These are phyloP conservation scores for Erithacus rubecula DNA, from an alignment of 2,797 vertebrate genomes.

Conservation along the genomic window DNA sequence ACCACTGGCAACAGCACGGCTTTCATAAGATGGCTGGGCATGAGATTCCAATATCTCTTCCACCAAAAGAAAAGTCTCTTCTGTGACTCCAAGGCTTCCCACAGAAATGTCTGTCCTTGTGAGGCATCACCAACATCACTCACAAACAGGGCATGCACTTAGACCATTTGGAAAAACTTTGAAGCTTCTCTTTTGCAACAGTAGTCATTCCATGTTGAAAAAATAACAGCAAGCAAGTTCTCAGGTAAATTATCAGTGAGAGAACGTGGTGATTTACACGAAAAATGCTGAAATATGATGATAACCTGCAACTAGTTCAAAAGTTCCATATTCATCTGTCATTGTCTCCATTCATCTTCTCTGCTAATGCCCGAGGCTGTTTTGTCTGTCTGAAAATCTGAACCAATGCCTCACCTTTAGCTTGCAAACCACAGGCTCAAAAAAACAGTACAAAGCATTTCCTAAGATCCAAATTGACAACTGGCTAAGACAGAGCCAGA, in stretches of 20 bases:
- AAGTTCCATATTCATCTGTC: neutral
- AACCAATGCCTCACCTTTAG: neutral
- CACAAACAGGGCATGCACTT: neutral
- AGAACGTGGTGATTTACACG: neutral
- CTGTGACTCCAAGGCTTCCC: neutral
- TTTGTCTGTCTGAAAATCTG: neutral
- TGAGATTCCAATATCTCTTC: neutral
- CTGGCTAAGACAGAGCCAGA: neutral
- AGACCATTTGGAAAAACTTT: neutral
- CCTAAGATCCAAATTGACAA: neutral
- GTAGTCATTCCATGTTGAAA: neutral
- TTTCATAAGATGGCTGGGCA: neutral
- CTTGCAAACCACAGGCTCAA: neutral
- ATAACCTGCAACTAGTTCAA: neutral
- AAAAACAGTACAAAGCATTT: neutral
- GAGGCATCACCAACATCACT: neutral
- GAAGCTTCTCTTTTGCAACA: neutral
- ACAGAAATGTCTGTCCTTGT: neutral
- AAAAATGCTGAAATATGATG: neutral
- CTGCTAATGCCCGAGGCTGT: neutral
- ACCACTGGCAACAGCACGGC: fast-evolving
- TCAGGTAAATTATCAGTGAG: neutral
- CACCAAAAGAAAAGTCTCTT: neutral
- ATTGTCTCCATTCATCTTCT: neutral
- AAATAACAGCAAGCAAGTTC: neutral